These are phyloP conservation scores for Danio aesculapii DNA, from an alignment of 2,797 vertebrate genomes.

Conservation along the genomic window DNA sequence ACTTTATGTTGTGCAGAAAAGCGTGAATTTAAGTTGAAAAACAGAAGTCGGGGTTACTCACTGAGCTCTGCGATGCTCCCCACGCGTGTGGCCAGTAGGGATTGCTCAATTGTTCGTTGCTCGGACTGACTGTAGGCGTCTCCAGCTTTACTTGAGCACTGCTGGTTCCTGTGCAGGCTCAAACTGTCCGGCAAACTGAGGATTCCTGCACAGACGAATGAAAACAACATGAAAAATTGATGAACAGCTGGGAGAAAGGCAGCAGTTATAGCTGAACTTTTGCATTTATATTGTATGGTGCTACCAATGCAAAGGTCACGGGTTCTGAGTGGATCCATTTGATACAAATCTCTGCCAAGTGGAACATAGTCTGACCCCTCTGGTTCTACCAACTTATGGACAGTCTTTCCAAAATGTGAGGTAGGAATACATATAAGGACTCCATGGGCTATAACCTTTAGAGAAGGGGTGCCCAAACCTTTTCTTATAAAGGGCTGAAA, in stretches of 20 bases:
- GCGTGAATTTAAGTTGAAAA: not conserved
- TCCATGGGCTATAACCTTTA: no score
- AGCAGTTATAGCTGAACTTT: not conserved
- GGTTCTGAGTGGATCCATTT: not conserved
- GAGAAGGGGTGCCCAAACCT: no score
- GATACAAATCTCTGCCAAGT: not conserved
- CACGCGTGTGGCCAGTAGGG: constrained; percentile 91
- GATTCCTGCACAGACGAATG: constrained; percentile 81
- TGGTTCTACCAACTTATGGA: no score
- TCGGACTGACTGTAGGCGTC: constrained; percentile 94
- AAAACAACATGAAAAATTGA: constrained; percentile 25
- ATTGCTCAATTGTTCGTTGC: constrained; percentile 92
- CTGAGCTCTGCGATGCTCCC: constrained; percentile 97
- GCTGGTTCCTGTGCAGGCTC: constrained; percentile 90
- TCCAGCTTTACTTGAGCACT: constrained; percentile 85
- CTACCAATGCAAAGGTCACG: not conserved
- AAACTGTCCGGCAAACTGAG: constrained; percentile 94
- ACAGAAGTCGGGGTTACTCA: constrained; percentile 76
- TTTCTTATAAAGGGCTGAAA: no score
- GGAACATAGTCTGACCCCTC: no score
- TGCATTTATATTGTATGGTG: not conserved
- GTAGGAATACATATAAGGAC: no score
- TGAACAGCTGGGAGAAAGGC: constrained; percentile 8
- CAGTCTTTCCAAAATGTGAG: no score
- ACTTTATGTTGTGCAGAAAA: not conserved